These are phyloP conservation scores for Steromphala cineraria DNA, from an alignment of 2,888 invertebrate species.

Conservation along the genomic window DNA sequence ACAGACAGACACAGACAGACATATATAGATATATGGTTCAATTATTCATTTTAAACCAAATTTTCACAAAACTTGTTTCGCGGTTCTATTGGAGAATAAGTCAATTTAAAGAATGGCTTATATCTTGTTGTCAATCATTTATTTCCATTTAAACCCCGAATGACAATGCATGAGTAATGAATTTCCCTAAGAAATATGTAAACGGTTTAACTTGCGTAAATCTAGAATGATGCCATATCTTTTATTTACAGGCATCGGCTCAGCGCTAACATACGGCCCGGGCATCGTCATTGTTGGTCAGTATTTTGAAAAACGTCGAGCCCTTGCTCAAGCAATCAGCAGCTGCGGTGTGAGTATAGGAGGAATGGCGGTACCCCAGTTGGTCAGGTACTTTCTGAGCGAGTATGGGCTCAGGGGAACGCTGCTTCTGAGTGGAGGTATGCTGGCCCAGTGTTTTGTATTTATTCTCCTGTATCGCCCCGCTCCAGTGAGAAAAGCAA, in stretches of 20 bases:
- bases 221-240: neutral
- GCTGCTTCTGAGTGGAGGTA: neutral
- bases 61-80: no score
- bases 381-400: neutral
- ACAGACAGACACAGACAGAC: no score
- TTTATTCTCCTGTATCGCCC: neutral
- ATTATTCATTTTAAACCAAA: no score
- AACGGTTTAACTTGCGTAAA: no score
- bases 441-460: neutral
- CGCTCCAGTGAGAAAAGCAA: neutral
- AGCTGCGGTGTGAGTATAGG: neutral
- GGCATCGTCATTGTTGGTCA: neutral
- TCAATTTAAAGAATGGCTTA: no score
- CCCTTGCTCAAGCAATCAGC: neutral
- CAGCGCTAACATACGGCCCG: neutral
- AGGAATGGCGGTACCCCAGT: neutral
- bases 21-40: no score
- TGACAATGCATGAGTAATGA: no score
- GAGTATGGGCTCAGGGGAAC: slow-evolving; percentile 13
- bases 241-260: neutral
- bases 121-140: no score
- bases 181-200: no score
- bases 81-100: no score
- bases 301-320: neutral
- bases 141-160: no score